Percentiles rank a stretch among this genome's conserved stretches.
phyloP scores from a whole-genome alignment of 2,888 invertebrate genomes.

The Drosophila atroscutellata region DNA sequence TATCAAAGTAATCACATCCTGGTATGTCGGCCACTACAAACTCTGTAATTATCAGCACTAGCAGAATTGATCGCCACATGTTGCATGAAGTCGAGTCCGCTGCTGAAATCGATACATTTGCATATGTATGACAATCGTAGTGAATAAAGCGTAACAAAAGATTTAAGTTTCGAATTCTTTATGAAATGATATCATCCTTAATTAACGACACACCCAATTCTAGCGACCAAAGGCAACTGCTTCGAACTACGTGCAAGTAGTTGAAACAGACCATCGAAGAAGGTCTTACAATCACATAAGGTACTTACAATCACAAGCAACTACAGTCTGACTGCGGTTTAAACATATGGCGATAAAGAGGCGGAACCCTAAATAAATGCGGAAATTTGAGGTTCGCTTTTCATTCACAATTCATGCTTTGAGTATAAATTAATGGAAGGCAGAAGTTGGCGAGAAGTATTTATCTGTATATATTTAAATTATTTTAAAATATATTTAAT shows the following conservation, averaged over 20 bases:
- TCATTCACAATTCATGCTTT: not conserved
- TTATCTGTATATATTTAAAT: not conserved
- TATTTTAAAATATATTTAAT: not conserved
- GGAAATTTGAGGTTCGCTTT: fast-evolving
- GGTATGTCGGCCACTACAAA: slow-evolving; percentile 28
- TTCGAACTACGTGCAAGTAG: no score
- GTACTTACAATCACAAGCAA: no score
- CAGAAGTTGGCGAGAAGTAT: not conserved
- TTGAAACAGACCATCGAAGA: no score
- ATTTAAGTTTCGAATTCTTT: not conserved
- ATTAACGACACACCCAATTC: not conserved
- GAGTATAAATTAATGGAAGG: not conserved
- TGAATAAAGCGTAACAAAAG: not conserved
- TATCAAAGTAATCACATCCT: slow-evolving; percentile 68
- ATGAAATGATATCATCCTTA: not conserved
- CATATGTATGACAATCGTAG: not conserved
- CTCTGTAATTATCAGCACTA: not conserved
- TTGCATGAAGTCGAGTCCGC: not conserved
- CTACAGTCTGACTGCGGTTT: no score
- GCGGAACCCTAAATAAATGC: not conserved
- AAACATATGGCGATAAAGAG: not conserved
- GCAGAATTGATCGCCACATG: slow-evolving; percentile 8
- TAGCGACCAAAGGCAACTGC: no score
- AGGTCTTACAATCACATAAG: no score
- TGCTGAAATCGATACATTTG: not conserved